phyloP scores from a whole-genome alignment of 2,113 vertebrate species.

The Carollia perspicillata region DNA sequence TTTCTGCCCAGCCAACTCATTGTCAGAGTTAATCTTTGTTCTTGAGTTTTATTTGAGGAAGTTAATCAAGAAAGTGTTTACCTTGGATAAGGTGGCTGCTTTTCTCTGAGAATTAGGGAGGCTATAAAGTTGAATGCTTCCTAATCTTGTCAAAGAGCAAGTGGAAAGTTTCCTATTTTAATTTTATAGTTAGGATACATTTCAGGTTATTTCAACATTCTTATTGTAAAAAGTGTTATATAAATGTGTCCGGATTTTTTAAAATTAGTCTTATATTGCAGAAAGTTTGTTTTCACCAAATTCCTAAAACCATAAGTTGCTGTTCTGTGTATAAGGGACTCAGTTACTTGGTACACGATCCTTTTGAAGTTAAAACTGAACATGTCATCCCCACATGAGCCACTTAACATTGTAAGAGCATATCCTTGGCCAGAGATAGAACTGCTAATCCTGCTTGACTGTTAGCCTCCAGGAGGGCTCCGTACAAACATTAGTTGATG shows the following conservation, averaged over 20 bases:
- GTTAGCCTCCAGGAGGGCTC: not conserved
- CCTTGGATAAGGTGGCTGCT: accelerated
- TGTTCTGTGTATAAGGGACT: not conserved
- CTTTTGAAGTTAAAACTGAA: not conserved
- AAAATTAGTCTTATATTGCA: not conserved
- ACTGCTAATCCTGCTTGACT: not conserved
- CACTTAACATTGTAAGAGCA: not conserved
- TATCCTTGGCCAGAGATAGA: not conserved
- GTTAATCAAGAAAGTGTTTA: not conserved
- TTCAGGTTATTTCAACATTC: not conserved
- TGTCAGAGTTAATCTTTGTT: not conserved
- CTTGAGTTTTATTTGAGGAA: not conserved
- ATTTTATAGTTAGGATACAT: not conserved
- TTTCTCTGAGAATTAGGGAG: not conserved
- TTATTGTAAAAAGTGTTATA: not conserved
- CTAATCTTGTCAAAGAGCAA: not conserved
- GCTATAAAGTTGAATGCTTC: not conserved
- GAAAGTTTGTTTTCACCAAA: not conserved
- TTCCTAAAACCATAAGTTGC: not conserved
- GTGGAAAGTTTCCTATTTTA: not conserved
- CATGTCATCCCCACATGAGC: not conserved
- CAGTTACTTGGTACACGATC: not conserved
- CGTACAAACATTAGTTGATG: not conserved
- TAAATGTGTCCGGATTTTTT: not conserved
- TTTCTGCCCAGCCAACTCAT: not conserved